These are phyloP conservation scores for Melanaphis sacchari DNA, from an alignment of 1,140 invertebrate species.

Conservation along the genomic window DNA sequence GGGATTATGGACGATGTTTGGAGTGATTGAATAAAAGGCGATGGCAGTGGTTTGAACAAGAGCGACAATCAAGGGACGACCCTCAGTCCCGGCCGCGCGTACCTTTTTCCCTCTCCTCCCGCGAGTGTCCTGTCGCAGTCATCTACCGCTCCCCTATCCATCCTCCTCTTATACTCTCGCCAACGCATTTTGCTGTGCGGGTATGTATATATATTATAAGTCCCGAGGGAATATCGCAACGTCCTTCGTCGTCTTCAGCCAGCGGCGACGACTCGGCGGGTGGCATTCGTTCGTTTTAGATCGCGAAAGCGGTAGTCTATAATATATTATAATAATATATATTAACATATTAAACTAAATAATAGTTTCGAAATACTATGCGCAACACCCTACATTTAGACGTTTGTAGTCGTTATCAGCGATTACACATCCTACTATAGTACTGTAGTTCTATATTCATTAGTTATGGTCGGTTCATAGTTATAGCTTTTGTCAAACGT, in stretches of 20 bases:
- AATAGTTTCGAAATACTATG: not conserved
- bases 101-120: slow-evolving; percentile 30
- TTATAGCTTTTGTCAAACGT: not conserved
- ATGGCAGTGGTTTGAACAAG: slow-evolving; percentile 46
- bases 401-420: not conserved
- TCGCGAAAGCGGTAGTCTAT: not conserved
- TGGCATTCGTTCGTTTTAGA: not conserved
- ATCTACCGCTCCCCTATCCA: not conserved
- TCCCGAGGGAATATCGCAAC: slow-evolving; percentile 14
- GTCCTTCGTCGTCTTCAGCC: slow-evolving; percentile 26
- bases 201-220: slow-evolving; percentile 3
- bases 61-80: slow-evolving; percentile 56
- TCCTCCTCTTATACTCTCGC: not conserved
- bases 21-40: slow-evolving; percentile 53
- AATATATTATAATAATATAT: slow-evolving; percentile 12
- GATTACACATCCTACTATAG: not conserved
- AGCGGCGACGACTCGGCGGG: slow-evolving; percentile 1
- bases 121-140: not conserved
- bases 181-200: not conserved
- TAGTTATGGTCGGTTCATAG: not conserved
- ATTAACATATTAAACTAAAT: not conserved
- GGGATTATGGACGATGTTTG: slow-evolving; percentile 51
- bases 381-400: not conserved
- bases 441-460: not conserved
- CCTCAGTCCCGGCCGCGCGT: not conserved